Conservation (phyloP, 2,113 vertebrate genomes). For the Toxostoma redivivum region DNA sequence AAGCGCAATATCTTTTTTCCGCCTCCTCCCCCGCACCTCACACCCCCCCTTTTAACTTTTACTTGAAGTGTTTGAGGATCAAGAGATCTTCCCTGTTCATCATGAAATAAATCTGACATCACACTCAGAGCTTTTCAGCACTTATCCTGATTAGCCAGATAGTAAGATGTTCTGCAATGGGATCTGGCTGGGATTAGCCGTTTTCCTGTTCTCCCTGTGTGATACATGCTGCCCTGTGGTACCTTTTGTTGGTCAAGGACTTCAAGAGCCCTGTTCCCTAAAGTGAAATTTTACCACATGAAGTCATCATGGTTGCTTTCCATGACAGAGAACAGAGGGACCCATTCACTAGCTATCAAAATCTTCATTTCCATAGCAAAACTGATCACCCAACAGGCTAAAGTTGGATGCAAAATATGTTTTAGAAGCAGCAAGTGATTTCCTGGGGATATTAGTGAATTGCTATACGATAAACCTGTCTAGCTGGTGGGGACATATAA, state of each 20-base stretch:
- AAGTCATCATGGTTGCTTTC: not conserved
- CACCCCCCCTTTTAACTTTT: conserved; percentile 64
- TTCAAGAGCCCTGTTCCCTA: not conserved
- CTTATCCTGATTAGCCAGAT: conserved; percentile 68
- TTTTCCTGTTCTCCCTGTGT: not conserved
- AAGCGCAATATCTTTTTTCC: conserved; percentile 67
- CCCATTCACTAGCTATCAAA: not conserved
- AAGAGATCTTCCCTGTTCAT: conserved; percentile 69
- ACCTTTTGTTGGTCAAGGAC: not conserved
- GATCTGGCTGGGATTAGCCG: conserved; percentile 53
- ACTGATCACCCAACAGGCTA: not conserved
- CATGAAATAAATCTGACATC: conserved; percentile 71
- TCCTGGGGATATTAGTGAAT: not conserved
- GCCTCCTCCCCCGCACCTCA: conserved; percentile 60
- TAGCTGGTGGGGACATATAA: not conserved
- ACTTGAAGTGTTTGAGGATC: conserved; percentile 68
- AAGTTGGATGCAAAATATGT: not conserved
- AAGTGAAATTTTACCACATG: not conserved
- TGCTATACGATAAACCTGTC: not conserved
- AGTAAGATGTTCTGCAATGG: conserved; percentile 54
- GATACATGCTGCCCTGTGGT: not conserved
- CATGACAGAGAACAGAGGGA: not conserved
- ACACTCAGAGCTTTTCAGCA: conserved; percentile 63
- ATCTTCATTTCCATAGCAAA: not conserved
- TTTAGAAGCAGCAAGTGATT: not conserved